These are phyloP conservation scores for Paguma larvata DNA, from an alignment of 2,797 vertebrate species.

Conservation along the genomic window DNA sequence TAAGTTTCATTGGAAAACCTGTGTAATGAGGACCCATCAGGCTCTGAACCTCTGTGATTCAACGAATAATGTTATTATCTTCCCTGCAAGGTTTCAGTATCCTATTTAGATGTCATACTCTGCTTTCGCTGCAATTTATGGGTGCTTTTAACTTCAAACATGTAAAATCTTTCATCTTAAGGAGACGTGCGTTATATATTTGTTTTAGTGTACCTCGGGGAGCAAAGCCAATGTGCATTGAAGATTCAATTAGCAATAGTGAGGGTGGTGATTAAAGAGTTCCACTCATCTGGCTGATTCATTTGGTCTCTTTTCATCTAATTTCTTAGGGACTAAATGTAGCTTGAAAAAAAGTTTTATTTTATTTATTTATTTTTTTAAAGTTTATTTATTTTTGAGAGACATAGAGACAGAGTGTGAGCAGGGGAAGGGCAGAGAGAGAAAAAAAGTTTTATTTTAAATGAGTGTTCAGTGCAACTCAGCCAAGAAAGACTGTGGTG, in stretches of 20 bases:
- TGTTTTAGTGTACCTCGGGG: conserved; percentile 64
- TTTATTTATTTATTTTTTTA: too few species aligned
- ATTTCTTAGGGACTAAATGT: conserved; percentile 61
- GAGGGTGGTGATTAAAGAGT: conserved; percentile 69
- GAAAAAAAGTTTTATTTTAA: conserved; percentile 78
- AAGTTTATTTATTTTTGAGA: too few species aligned
- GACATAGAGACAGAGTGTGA: too few species aligned
- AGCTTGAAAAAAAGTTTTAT: conserved; percentile 77
- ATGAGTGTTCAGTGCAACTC: conserved; percentile 50
- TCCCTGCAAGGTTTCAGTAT: background rate
- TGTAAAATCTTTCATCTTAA: conserved; percentile 59
- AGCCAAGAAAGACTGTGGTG: background rate
- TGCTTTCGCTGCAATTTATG: conserved; percentile 35
- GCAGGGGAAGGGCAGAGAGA: too few species aligned
- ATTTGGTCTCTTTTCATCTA: conserved; percentile 74
- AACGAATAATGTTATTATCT: background rate
- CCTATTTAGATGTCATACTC: conserved; percentile 64
- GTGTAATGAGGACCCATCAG: background rate
- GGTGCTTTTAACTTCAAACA: conserved; percentile 72
- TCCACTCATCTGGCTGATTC: conserved; percentile 37
- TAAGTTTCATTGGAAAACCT: background rate
- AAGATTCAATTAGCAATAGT: conserved; percentile 72
- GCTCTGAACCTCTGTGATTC: background rate
- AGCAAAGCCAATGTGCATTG: conserved; percentile 21
- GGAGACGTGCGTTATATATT: conserved; percentile 53